phyloP scores from a whole-genome alignment of 2,888 invertebrate species.

The Dorcus parallelipipedus region DNA sequence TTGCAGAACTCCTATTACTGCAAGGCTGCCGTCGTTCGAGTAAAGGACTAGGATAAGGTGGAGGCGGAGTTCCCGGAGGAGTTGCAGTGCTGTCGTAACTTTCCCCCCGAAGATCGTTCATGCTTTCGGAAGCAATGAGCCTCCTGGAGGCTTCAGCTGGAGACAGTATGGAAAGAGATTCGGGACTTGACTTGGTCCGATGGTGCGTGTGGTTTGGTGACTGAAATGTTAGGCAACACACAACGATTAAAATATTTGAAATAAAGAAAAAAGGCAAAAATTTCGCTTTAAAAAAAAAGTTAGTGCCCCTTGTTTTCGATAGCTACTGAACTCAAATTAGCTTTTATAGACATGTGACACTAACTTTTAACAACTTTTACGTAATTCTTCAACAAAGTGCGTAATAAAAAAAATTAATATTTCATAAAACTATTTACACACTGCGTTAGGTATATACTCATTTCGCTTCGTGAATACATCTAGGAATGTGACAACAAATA shows the following conservation, averaged over 20 bases:
- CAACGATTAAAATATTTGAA: too few relatives aligned
- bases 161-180: constrained; percentile 50
- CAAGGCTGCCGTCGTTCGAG: constrained; percentile 31
- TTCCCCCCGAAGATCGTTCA: constrained; percentile 54
- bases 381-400: too few relatives aligned
- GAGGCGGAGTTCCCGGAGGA: constrained; percentile 85
- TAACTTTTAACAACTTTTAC: too few relatives aligned
- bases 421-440: too few relatives aligned
- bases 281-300: too few relatives aligned
- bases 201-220: constrained; percentile 55
- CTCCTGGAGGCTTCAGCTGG: constrained; percentile 48
- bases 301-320: too few relatives aligned
- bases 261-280: too few relatives aligned
- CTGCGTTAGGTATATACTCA: too few relatives aligned
- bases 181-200: constrained; percentile 64
- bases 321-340: too few relatives aligned
- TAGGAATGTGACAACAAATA: constrained; percentile 6
- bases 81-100: constrained; percentile 53
- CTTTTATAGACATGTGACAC: too few relatives aligned
- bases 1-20: constrained; percentile 27
- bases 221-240: constrained; percentile 30
- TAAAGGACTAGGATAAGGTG: constrained; percentile 65
- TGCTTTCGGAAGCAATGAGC: constrained; percentile 59
- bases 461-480: too few relatives aligned
- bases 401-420: too few relatives aligned